Conservation (phyloP, 1,140 invertebrate species). For the Aphaenogaster floridana region DNA sequence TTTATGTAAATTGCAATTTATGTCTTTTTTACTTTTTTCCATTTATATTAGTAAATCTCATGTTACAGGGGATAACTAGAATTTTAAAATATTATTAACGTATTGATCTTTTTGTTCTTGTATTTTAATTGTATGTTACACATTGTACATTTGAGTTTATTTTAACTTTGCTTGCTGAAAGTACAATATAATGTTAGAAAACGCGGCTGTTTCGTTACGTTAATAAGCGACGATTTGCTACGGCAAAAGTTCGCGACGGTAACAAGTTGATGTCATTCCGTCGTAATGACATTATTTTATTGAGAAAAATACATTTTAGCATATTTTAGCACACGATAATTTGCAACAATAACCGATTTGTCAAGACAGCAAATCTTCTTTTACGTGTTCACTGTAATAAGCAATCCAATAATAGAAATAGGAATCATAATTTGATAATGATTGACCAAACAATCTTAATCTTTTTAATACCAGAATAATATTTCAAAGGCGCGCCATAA, state of each 20-base stretch:
- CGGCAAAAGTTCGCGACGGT: conserved; percentile 2
- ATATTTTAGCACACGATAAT: neutral
- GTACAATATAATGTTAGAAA: neutral
- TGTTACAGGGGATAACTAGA: neutral
- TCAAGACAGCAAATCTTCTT: neutral
- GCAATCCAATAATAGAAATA: neutral
- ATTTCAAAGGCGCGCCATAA: neutral
- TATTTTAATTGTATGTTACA: neutral
- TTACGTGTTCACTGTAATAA: neutral
- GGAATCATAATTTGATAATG: conserved; percentile 5
- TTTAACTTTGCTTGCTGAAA: neutral
- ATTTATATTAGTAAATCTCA: neutral
- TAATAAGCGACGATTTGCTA: conserved; percentile 13
- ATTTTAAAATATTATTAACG: neutral
- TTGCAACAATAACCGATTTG: neutral
- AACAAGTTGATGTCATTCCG: conserved; percentile 29
- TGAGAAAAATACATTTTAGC: conserved; percentile 24
- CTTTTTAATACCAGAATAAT: neutral
- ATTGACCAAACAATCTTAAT: neutral
- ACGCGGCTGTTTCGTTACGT: neutral
- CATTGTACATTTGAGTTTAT: neutral
- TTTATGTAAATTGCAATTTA: conserved; percentile 13
- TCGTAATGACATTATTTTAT: conserved; percentile 2
- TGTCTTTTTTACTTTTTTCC: neutral
- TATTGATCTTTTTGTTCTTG: neutral